These are phyloP conservation scores for Littorina saxatilis DNA, from an alignment of 1,140 invertebrate genomes.

Conservation along the genomic window DNA sequence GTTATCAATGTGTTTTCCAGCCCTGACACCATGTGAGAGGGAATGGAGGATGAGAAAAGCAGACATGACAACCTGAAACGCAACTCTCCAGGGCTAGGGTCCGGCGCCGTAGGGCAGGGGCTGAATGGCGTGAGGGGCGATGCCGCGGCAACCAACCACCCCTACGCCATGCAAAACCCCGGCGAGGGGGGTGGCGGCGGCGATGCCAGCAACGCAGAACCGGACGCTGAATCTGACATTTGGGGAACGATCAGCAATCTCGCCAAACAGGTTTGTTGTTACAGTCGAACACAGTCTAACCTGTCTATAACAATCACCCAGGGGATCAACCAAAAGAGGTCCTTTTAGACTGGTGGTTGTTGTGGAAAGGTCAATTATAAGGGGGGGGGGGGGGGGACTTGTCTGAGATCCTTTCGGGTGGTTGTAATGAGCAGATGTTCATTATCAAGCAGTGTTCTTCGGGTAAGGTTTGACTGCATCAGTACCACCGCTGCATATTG, in stretches of 20 bases:
- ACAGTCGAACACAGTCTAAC: too few species aligned
- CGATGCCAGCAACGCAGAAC: neutral
- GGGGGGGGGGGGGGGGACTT: neutral
- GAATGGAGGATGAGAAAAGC: constrained; percentile 41
- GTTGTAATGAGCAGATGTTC: too few species aligned
- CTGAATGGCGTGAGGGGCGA: neutral
- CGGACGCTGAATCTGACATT: neutral
- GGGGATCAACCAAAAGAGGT: too few species aligned
- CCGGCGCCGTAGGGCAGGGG: neutral
- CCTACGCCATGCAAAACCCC: constrained; percentile 6
- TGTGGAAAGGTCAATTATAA: neutral
- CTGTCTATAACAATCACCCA: too few species aligned
- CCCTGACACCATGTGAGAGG: constrained; percentile 36
- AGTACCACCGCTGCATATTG: too few species aligned
- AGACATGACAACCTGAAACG: constrained; percentile 15
- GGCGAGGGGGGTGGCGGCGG: neutral
- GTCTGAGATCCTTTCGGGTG: too few species aligned
- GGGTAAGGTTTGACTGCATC: too few species aligned
- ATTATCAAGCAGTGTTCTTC: too few species aligned
- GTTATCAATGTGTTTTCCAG: neutral
- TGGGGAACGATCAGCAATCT: constrained; percentile 16
- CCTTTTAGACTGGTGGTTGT: too few species aligned
- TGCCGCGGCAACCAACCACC: neutral
- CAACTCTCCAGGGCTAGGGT: neutral
- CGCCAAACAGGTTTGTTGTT: constrained; percentile 23